A percentile compares a stretch with the other conserved stretches of the same genome.
phyloP scores from a whole-genome alignment of 2,888 invertebrate species.

The Acheta domesticus region DNA sequence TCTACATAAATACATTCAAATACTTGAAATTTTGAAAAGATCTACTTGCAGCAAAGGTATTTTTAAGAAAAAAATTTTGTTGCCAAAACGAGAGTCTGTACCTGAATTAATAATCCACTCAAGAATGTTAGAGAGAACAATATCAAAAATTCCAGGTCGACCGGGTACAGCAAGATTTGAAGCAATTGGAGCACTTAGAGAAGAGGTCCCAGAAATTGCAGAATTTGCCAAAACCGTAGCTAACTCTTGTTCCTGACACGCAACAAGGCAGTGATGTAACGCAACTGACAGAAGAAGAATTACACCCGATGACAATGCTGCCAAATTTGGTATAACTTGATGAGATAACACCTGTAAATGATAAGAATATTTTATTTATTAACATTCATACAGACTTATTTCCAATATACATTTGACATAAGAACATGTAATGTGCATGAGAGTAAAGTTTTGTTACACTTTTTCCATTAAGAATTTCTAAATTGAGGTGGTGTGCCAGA shows the following conservation, averaged over 20 bases:
- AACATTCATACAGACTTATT: too few relatives aligned
- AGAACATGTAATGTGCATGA: too few relatives aligned
- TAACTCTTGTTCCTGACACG: conserved; percentile 47
- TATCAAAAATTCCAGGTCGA: conserved; percentile 51
- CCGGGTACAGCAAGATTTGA: background rate
- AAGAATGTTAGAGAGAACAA: conserved; percentile 70
- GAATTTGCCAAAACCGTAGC: background rate
- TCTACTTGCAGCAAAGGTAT: too few relatives aligned
- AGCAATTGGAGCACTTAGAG: background rate
- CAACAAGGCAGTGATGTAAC: conserved; percentile 64
- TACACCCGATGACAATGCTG: conserved; percentile 74
- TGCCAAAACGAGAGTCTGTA: background rate
- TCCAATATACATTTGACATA: too few relatives aligned
- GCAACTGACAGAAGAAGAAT: conserved; percentile 74
- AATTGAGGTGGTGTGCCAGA: too few relatives aligned
- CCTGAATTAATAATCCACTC: conserved; percentile 76
- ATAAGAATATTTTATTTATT: conserved; percentile 19
- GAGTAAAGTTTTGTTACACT: too few relatives aligned
- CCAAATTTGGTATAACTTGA: conserved; percentile 72
- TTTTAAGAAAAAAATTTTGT: too few relatives aligned
- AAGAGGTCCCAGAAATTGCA: background rate
- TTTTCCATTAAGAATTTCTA: too few relatives aligned
- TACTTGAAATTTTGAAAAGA: too few relatives aligned
- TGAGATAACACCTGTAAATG: conserved; percentile 53
- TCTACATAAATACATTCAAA: too few relatives aligned